Evolutionary conservation across 2,113 vertebrate species (phyloP), one percentile per base, ranked within the genome.

Genomic region (Datnioides undecimradiatus): DNA sequence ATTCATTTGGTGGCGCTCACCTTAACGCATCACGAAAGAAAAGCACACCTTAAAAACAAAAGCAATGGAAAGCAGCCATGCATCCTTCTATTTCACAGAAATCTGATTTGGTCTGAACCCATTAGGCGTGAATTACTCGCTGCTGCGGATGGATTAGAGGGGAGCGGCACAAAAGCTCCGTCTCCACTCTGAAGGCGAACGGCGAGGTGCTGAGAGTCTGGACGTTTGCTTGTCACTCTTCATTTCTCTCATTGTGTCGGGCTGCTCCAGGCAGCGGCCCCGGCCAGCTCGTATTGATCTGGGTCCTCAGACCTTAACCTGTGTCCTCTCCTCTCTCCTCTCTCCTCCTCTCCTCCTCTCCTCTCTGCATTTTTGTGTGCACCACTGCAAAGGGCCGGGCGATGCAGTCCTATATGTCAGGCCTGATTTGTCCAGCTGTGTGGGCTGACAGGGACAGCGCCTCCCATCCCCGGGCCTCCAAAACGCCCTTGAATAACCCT

Each of bases 401-500:
- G 45, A 12, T 75, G 80, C 40, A 55, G 48, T 76, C 66, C 62
- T 21, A 19, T 40, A 63, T 65, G 87, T 87, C 89, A 78, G 70
- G 40, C 76, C 67, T 87, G 77, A 92, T 88, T 90, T 86, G 79
- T 90, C 83, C 84, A 85, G 83, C 84, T 90, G 78, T 74, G 81
- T 72, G 63, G 72, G 59, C 77, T 81, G 84, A 79, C 81, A 71
- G 63, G 57, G 65, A 78, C 59, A 31, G 66, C 13, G 21, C 76
- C 82, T 82, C 77, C 79, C 63, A 68, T 82, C 71, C 57, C 77
- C 40, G 49, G 73, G 79, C 63, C 34, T 73, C 74, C 68, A 65
- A 45, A 81, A 83, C 1, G 81, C 71, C 91, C 89, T 89, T 91
- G 85, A 87, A 86, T 89, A 88, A 88, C 85, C 81, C 83, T 68